These are phyloP conservation scores for Potorous gilbertii DNA, from an alignment of 2,797 vertebrate species.

Conservation along the genomic window DNA sequence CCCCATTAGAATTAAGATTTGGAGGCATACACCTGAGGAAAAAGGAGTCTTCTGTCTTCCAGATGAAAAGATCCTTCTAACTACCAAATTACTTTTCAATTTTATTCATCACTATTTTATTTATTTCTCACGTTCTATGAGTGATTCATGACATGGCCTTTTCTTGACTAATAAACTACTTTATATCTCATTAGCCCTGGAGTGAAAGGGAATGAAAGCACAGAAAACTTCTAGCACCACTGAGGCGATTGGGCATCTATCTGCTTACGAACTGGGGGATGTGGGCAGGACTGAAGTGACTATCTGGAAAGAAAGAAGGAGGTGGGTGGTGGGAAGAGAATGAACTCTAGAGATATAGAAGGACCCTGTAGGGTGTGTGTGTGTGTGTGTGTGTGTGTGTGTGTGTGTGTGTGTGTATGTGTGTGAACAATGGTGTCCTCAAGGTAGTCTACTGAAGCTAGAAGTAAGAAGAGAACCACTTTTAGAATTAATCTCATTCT, in stretches of 20 bases:
- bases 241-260: background rate
- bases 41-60: constrained; percentile 20
- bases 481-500: background rate
- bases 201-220: background rate
- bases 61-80: constrained; percentile 11
- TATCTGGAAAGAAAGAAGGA: background rate
- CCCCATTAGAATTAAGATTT: constrained; percentile 29
- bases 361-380: background rate
- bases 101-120: constrained; percentile 46
- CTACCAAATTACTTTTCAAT: constrained; percentile 11
- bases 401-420: too few species aligned
- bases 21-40: background rate
- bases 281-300: background rate
- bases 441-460: too few species aligned
- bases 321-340: background rate
- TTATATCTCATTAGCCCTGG: background rate
- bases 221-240: background rate
- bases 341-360: background rate
- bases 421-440: background rate
- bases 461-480: background rate
- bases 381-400: too few species aligned
- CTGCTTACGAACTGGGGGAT: too few species aligned
- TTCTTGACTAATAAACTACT: background rate
- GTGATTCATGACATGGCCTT: constrained; percentile 1
- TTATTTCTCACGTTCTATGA: constrained; percentile 31